phyloP scores from a whole-genome alignment of 2,888 invertebrate species.

The Drosophila quasianomalipes region DNA sequence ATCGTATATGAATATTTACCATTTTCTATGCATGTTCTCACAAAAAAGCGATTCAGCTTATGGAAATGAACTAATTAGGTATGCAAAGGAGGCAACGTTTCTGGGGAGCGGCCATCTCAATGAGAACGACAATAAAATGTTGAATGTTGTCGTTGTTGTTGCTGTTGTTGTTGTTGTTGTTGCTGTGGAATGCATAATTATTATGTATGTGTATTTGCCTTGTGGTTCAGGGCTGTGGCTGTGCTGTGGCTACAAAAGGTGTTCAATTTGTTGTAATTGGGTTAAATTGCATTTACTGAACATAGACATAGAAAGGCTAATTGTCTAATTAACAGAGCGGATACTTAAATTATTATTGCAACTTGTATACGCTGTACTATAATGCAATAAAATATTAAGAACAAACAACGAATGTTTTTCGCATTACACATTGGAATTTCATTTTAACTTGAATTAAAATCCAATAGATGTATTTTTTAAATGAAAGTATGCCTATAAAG shows the following conservation, averaged over 20 bases:
- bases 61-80: slow-evolving; percentile 69
- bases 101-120: slow-evolving; percentile 45
- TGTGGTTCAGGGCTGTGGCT: not conserved
- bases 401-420: not conserved
- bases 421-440: not conserved
- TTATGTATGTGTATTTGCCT: slow-evolving; percentile 5
- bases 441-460: not conserved
- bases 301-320: not conserved
- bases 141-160: slow-evolving; percentile 5
- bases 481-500: not conserved
- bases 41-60: slow-evolving; percentile 24
- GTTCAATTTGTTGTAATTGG: slow-evolving; percentile 39
- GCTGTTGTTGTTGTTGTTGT: not conserved
- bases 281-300: slow-evolving; percentile 29
- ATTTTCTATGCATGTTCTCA: slow-evolving; percentile 56
- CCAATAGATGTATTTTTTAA: not conserved
- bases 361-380: not conserved
- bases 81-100: slow-evolving; percentile 56
- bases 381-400: not conserved
- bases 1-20: slow-evolving; percentile 40
- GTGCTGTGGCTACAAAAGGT: slow-evolving; percentile 8
- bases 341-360: not conserved
- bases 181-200: slow-evolving; percentile 43
- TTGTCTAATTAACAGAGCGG: not conserved
- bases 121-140: slow-evolving; percentile 23